A percentile compares a stretch with the other conserved stretches of the same genome.
Conservation (phyloP, 2,888 invertebrate genomes). For the Xylota segnis region DNA sequence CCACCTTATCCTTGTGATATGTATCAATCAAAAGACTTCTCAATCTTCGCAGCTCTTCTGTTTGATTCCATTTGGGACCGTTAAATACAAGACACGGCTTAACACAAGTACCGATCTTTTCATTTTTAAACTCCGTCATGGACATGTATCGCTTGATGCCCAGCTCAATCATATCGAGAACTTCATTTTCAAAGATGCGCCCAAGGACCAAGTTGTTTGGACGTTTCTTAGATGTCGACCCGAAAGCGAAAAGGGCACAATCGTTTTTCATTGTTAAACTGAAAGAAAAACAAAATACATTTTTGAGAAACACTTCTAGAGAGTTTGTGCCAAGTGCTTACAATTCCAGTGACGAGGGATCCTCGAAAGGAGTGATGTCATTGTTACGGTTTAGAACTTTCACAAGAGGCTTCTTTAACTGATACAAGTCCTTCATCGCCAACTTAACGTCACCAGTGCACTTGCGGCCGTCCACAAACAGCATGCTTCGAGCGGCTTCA, state of each 20-base stretch:
- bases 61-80: slow-evolving; percentile 95
- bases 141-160: slow-evolving; percentile 93
- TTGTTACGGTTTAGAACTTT: slow-evolving; percentile 92
- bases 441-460: slow-evolving; percentile 89
- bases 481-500: slow-evolving; percentile 93
- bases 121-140: slow-evolving; percentile 91
- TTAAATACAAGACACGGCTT: slow-evolving; percentile 97
- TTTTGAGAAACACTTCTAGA: not conserved
- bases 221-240: slow-evolving; percentile 96
- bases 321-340: slow-evolving; percentile 82
- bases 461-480: slow-evolving; percentile 94
- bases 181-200: slow-evolving; percentile 93
- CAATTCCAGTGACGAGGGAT: slow-evolving; percentile 92
- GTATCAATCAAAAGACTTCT: slow-evolving; percentile 96
- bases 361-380: slow-evolving; percentile 96
- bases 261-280: slow-evolving; percentile 92
- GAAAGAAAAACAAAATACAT: slow-evolving; percentile 75
- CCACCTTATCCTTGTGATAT: slow-evolving; percentile 88
- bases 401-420: slow-evolving; percentile 94
- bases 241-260: slow-evolving; percentile 95
- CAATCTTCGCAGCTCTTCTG: slow-evolving; percentile 91
- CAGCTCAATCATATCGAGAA: slow-evolving; percentile 98
- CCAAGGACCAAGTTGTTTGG: slow-evolving; percentile 96
- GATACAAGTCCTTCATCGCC: slow-evolving; percentile 93
- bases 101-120: slow-evolving; percentile 91